Percentiles rank a stretch among this genome's conserved stretches.
Conservation (phyloP, 2,888 invertebrate genomes). For the Sinotaia quadrata region DNA sequence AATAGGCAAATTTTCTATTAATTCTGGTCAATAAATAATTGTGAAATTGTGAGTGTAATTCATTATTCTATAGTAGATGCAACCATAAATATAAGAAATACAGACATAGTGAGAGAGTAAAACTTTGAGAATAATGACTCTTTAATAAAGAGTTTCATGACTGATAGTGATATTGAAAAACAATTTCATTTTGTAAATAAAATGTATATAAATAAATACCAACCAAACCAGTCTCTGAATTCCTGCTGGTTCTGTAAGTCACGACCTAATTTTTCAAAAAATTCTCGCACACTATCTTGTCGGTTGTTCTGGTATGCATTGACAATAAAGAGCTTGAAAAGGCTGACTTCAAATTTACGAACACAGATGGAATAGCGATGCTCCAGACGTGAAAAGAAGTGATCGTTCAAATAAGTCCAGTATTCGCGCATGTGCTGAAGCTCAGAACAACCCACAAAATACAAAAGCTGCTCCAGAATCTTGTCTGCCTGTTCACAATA, state of each 20-base stretch:
- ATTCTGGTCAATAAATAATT: no score
- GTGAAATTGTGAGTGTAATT: no score
- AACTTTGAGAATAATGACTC: no score
- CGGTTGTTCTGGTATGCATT: conserved; percentile 87
- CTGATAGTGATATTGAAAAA: no score
- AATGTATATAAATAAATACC: conserved; percentile 71
- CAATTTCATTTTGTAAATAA: no score
- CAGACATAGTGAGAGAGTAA: no score
- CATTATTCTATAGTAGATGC: no score
- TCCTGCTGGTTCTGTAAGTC: conserved; percentile 91
- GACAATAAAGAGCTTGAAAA: conserved; percentile 89
- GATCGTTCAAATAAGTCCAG: conserved; percentile 90
- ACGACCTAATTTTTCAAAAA: conserved; percentile 88
- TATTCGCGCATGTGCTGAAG: conserved; percentile 85
- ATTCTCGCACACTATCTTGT: conserved; percentile 89
- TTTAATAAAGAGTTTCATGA: no score
- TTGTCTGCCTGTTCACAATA: conserved; percentile 71
- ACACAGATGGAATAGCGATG: conserved; percentile 79
- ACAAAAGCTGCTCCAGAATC: conserved; percentile 82
- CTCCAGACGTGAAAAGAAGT: conserved; percentile 90
- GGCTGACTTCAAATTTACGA: conserved; percentile 63
- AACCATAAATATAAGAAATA: no score
- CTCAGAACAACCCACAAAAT: conserved; percentile 84
- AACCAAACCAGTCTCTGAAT: conserved; percentile 99
- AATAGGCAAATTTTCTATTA: no score